A percentile compares a stretch with the other conserved stretches of the same genome.
These are phyloP conservation scores for Nineta flava DNA, from an alignment of 2,888 invertebrate species.

Conservation along the genomic window DNA sequence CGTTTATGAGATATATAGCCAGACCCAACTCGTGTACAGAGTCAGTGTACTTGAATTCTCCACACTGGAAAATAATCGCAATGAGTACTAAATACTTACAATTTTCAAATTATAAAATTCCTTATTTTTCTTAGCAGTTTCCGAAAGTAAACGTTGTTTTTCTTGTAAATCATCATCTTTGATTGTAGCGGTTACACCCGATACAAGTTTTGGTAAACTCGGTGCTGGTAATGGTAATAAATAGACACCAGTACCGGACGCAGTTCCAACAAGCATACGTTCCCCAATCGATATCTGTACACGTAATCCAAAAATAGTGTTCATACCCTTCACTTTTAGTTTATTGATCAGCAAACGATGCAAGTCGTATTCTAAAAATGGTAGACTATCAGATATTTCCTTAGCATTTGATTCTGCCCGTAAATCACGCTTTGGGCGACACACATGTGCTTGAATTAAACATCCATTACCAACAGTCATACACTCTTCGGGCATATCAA, in stretches of 20 bases:
- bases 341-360: conserved; percentile 83
- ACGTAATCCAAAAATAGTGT: conserved; percentile 78
- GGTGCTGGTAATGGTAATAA: conserved; percentile 65
- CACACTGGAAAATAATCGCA: no score
- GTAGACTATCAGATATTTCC: conserved; percentile 88
- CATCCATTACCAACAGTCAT: conserved; percentile 54
- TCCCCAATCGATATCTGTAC: conserved; percentile 63
- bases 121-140: conserved; percentile 53
- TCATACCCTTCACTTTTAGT: conserved; percentile 85
- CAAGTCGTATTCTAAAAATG: conserved; percentile 90
- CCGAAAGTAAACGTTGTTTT: conserved; percentile 50
- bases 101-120: conserved; percentile 48
- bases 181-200: conserved; percentile 46
- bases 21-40: no score
- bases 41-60: no score
- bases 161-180: conserved; percentile 47
- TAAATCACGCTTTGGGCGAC: conserved; percentile 60
- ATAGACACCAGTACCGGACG: conserved; percentile 73
- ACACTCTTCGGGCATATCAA: conserved; percentile 66
- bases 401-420: conserved; percentile 76
- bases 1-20: no score
- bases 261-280: conserved; percentile 71
- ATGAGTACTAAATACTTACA: conserved; percentile 18
- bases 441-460: conserved; percentile 57
- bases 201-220: conserved; percentile 51